Evolutionary conservation across 2,888 invertebrate species (phyloP), one percentile per base, ranked within the genome.

Genomic region (Trissonchulus sp.): DNA sequence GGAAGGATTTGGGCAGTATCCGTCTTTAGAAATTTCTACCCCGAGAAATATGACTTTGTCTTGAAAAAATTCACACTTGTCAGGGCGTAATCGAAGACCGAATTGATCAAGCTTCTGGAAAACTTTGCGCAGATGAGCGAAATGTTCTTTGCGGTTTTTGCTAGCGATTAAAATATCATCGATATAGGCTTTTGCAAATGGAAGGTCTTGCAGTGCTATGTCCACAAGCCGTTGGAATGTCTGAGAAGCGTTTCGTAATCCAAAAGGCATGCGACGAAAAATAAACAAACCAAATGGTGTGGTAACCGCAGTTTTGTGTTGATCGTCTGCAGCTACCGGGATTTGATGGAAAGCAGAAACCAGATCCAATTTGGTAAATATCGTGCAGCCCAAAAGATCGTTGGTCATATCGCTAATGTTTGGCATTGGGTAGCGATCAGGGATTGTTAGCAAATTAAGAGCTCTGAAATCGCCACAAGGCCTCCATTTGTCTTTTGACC

Each of bases 201-300:
- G 68, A 75, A 76, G 78, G 18, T 78, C 76, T 2, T 78, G 68
- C 18, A 80, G 71, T 0, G 78, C 68, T 35, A 37, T 74, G 33
- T 80, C 77, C 78, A 81, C 80, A n/a, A 77, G 74, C 3, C 79
- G 75, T 68, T 79, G 78, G 68, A 79, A 81, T 1, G 79, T 79
- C 0, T 77, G 76, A 1, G 78, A 77, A 0, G 79, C 79, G 72
- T 80, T 79, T 1, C 75, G 69, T 1, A 82, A 72, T 0, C 80
- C 80, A 75, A 82, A 81, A 1, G 79, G 80, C 78, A 81, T 79
- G 1, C 77, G 76, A 28, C 75, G 77, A 60, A 79, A 82, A 74
- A 81, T 76, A 65, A 77, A 82, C 1, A 78, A 75, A 0, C 79
- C 78, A 23, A 76, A n/a, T 1, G 76, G 77, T 0, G 72, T 76